Percentiles rank a stretch among this genome's conserved stretches.
These are phyloP conservation scores for Cyprinus carpio DNA, from an alignment of 2,113 vertebrate species.

Conservation along the genomic window DNA sequence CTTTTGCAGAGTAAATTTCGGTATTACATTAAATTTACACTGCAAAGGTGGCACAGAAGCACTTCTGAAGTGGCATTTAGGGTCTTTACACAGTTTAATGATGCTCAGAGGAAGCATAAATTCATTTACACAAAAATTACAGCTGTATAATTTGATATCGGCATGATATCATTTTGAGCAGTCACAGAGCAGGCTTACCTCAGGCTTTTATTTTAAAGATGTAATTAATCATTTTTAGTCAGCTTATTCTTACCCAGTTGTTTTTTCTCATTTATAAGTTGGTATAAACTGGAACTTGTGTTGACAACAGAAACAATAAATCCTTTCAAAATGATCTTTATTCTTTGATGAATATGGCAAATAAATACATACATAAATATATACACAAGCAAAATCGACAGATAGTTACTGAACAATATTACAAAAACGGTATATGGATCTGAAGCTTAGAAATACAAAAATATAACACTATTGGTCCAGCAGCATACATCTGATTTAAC, in stretches of 20 bases:
- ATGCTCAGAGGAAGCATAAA: no score
- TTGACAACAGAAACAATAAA: neutral
- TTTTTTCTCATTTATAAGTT: neutral
- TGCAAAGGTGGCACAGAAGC: no score
- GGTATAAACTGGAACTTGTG: neutral
- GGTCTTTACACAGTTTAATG: no score
- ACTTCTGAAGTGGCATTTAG: no score
- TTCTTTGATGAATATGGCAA: slow-evolving; percentile 43
- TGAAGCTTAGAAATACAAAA: slow-evolving; percentile 30
- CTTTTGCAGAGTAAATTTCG: no score
- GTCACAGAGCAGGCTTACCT: neutral
- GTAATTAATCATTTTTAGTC: neutral
- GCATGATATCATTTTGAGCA: no score
- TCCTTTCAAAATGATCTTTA: slow-evolving; percentile 60
- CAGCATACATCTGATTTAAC: slow-evolving; percentile 34
- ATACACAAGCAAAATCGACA: slow-evolving; percentile 48
- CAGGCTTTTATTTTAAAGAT: no score
- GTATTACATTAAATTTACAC: no score
- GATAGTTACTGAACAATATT: neutral
- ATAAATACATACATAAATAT: slow-evolving; percentile 46
- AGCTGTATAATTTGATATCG: no score
- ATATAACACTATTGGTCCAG: slow-evolving; percentile 48
- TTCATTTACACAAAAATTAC: no score
- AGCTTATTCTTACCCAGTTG: neutral
- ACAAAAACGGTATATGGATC: slow-evolving; percentile 29